Evolutionary conservation across 1,140 invertebrate genomes (phyloP).

Genomic region (Drosophila sechellia): DNA sequence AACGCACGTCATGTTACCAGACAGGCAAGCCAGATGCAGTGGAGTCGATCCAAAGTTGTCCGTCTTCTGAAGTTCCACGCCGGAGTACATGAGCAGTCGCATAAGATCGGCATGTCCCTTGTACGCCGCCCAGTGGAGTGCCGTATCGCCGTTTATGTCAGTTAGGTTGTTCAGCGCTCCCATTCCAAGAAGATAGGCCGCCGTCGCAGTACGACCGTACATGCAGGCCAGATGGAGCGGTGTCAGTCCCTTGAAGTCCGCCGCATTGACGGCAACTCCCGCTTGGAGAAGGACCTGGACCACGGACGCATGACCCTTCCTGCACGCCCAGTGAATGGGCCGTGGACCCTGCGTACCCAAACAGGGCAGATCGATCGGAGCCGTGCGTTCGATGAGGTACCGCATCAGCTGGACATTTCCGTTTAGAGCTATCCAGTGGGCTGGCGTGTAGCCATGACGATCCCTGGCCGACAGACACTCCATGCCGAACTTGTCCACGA

Average conservation of each 20-base stretch:
- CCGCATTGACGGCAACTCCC: constrained; percentile 94
- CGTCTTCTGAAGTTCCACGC: constrained; percentile 90
- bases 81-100: constrained; percentile 92
- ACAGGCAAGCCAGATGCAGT: constrained; percentile 96
- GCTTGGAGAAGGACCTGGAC: constrained; percentile 91
- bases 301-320: constrained; percentile 92
- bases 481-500: constrained; percentile 91
- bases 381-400: constrained; percentile 92
- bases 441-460: constrained; percentile 95
- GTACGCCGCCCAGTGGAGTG: constrained; percentile 95
- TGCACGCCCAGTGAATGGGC: constrained; percentile 96
- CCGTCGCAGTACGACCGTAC: constrained; percentile 95
- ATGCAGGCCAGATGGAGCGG: constrained; percentile 96
- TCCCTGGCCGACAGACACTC: constrained; percentile 91
- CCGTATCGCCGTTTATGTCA: constrained; percentile 96
- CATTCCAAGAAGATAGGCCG: constrained; percentile 94
- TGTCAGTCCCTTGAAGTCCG: constrained; percentile 95
- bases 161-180: constrained; percentile 93
- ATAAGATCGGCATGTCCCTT: constrained; percentile 96
- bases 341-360: constrained; percentile 94
- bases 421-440: constrained; percentile 95
- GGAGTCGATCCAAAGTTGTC: constrained; percentile 97
- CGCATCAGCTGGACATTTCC: constrained; percentile 93
- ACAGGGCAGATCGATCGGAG: constrained; percentile 93
- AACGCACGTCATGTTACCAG: constrained; percentile 92